Evolutionary conservation across 2,888 invertebrate species (phyloP).

Genomic region (Drosophila silvestris): DNA sequence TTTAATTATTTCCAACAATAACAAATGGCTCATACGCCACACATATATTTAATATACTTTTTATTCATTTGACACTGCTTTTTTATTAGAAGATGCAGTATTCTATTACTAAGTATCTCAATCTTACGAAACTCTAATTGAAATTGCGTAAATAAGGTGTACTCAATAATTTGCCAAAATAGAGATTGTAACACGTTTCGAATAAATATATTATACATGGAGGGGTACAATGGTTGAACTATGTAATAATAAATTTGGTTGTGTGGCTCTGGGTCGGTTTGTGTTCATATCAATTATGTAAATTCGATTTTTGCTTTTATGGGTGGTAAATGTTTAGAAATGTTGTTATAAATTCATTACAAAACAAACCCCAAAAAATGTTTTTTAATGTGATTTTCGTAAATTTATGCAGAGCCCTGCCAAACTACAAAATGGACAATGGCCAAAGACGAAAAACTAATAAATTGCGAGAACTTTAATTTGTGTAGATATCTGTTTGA

Average conservation of each 20-base stretch:
- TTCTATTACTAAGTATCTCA: not conserved
- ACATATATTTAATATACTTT: not conserved
- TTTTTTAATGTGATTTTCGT: slow-evolving; percentile 66
- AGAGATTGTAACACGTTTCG: not conserved
- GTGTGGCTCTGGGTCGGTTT: slow-evolving; percentile 26
- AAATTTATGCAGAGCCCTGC: slow-evolving; percentile 55
- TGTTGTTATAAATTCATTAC: slow-evolving; percentile 76
- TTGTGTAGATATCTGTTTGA: slow-evolving; percentile 5
- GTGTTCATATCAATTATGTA: slow-evolving; percentile 72
- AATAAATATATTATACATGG: not conserved
- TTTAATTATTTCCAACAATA: not conserved
- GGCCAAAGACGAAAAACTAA: slow-evolving; percentile 46
- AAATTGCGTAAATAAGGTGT: not conserved
- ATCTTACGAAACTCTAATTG: not conserved
- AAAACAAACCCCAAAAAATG: slow-evolving; percentile 54
- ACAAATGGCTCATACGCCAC: no score
- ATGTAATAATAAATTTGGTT: slow-evolving; percentile 54
- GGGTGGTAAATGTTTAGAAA: slow-evolving; percentile 66
- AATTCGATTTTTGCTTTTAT: slow-evolving; percentile 67
- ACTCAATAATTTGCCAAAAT: not conserved
- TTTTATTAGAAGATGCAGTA: not conserved
- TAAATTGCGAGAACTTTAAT: slow-evolving; percentile 37
- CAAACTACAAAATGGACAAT: slow-evolving; percentile 64
- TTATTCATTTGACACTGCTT: not conserved
- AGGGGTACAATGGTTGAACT: slow-evolving; percentile 6